phyloP scores from a whole-genome alignment of 2,797 vertebrate species.

The Falco columbarius region DNA sequence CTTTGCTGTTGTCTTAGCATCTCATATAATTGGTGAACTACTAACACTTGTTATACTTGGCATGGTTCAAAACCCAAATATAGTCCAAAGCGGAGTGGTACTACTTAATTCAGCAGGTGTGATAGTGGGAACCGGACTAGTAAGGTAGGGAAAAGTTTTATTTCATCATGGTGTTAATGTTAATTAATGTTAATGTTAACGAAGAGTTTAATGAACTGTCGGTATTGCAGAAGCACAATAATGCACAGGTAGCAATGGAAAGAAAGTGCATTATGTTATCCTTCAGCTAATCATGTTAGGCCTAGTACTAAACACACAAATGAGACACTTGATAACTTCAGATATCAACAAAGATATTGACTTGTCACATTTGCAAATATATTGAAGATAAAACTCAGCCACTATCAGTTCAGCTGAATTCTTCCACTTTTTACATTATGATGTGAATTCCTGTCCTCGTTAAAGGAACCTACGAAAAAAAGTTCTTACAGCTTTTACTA shows the following conservation, averaged over 20 bases:
- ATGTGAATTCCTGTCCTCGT: neutral
- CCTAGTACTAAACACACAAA: neutral
- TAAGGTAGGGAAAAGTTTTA: constrained; percentile 81
- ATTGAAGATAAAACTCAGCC: neutral
- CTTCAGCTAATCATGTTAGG: neutral
- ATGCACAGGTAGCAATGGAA: neutral
- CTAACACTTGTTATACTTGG: constrained; percentile 89
- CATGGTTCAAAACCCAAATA: constrained; percentile 88
- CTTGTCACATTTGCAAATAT: neutral
- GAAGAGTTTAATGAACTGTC: neutral
- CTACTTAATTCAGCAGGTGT: constrained; percentile 90
- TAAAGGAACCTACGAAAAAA: neutral
- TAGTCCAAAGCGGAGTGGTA: constrained; percentile 89
- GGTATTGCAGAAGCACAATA: neutral
- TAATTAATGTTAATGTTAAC: neutral
- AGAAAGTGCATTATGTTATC: neutral
- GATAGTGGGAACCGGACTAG: constrained; percentile 88
- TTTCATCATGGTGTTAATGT: neutral
- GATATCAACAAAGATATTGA: neutral
- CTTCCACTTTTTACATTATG: neutral
- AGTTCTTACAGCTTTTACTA: neutral
- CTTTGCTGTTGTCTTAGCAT: constrained; percentile 86
- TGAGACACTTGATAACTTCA: neutral
- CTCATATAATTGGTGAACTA: constrained; percentile 88
- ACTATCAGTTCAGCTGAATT: neutral